phyloP scores from a whole-genome alignment of 92 coral and sea anemone genomes.

The Siderastrea radians region DNA sequence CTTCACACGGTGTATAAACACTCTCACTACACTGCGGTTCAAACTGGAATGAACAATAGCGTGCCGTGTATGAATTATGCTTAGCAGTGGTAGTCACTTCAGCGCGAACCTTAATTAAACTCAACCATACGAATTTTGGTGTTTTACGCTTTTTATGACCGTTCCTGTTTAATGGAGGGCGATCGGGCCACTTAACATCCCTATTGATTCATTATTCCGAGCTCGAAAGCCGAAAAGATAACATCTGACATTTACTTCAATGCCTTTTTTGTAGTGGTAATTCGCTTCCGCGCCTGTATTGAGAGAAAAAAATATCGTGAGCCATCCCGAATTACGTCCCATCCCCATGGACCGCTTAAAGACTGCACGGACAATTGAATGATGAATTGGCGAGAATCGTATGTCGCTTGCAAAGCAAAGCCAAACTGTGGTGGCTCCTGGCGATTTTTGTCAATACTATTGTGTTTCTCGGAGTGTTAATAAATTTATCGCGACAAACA shows the following conservation, averaged over 20 bases:
- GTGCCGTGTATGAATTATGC: slow-evolving; percentile 45
- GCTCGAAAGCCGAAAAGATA: slow-evolving; percentile 68
- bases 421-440: slow-evolving; percentile 88
- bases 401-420: slow-evolving; percentile 72
- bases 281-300: slow-evolving; percentile 17
- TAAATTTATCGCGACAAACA: slow-evolving; percentile 80
- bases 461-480: slow-evolving; percentile 83
- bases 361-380: slow-evolving; percentile 62
- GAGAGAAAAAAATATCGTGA: slow-evolving; percentile 15
- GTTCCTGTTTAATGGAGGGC: slow-evolving; percentile 27
- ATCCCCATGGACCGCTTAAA: slow-evolving; percentile 46
- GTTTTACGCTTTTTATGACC: slow-evolving; percentile 16
- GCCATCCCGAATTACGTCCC: slow-evolving; percentile 2
- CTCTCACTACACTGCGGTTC: slow-evolving; percentile 39
- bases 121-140: slow-evolving; percentile 25
- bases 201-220: slow-evolving; percentile 59
- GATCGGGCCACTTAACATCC: slow-evolving; percentile 59
- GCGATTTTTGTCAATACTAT: slow-evolving; percentile 79
- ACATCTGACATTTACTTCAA: slow-evolving; percentile 74
- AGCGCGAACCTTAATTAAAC: slow-evolving; percentile 41
- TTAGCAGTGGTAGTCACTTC: slow-evolving; percentile 59
- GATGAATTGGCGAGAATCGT: slow-evolving; percentile 58
- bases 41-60: slow-evolving; percentile 48
- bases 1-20: slow-evolving; percentile 55
- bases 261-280: slow-evolving; percentile 36